Evolutionary conservation across 2,888 invertebrate species (phyloP), one percentile per base, ranked within the genome.

Genomic region (Coronaproctus castanopsis): DNA sequence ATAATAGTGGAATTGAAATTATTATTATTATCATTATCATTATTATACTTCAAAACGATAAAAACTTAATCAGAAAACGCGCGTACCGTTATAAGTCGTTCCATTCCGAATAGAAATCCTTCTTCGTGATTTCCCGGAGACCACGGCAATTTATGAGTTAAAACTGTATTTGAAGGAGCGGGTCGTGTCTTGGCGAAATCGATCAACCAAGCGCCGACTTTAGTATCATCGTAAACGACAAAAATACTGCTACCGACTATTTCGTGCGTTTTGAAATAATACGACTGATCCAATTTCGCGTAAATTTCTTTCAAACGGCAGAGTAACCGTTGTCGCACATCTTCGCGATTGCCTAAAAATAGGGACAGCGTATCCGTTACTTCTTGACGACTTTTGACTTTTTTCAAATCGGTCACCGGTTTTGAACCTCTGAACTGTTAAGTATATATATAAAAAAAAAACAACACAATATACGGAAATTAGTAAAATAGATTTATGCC

Each of bases 61-160:
- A n/a, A n/a, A n/a, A n/a, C n/a, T n/a, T n/a, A n/a, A n/a, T n/a
- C n/a, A n/a, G n/a, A n/a, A n/a, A n/a, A n/a, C n/a, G n/a, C 36
- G 65, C 68, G 77, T 63, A 83, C 85, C 67, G 80, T 77, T 67
- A 96, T 89, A 63, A 97, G 79, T 72, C 88, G 86, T 74, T 96
- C 95, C 67, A 97, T 77, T 59, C 97, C 97, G 66, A 79, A 82
- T 22, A 97, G 78, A 68, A 93, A 86, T 5, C 97, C 97, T 72
- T 97, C 96, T 72, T 97, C 96, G 69, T 89, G 87, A 71, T 96
- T 97, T n/a, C 95, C 96, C 65, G 88, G 83, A 62, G 78, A 71
- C 97, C 96, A 97, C 18, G 80, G 75, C 5, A 76, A 75, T 60
- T 90, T 78, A 71, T 97, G 97, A 65, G 82, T 81, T 19, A 96